A percentile compares a stretch with the other conserved stretches of the same genome.
These are phyloP conservation scores for Lindbergichthys nudifrons DNA, from an alignment of 2,797 vertebrate species.

Conservation along the genomic window DNA sequence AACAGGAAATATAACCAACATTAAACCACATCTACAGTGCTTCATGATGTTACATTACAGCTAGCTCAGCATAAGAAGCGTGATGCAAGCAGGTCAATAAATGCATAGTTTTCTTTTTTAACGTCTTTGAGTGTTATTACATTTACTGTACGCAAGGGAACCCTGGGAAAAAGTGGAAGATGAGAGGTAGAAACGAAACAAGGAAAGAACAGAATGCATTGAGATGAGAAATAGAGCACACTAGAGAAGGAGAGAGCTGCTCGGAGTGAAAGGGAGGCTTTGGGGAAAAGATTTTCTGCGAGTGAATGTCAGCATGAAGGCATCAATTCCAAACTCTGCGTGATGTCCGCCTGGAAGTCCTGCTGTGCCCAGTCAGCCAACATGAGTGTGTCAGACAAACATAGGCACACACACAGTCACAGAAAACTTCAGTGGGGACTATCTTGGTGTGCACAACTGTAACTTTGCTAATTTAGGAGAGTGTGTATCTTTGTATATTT, in stretches of 20 bases:
- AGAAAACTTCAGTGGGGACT: not conserved
- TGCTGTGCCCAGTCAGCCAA: conserved; percentile 45
- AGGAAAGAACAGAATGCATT: not conserved
- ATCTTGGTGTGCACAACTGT: not conserved
- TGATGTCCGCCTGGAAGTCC: conserved; percentile 49
- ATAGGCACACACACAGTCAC: not conserved
- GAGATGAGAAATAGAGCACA: not conserved
- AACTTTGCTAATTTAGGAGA: conserved; percentile 14
- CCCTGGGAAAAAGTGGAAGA: not conserved
- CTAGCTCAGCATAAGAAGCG: not conserved
- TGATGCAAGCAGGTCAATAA: not conserved
- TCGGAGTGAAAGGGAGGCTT: conserved; percentile 29
- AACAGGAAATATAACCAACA: not conserved
- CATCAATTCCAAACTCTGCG: conserved; percentile 61
- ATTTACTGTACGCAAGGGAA: too few relatives aligned
- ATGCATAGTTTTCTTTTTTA: not conserved
- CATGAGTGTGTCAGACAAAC: conserved; percentile 2
- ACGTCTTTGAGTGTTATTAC: not conserved
- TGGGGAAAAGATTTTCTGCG: conserved; percentile 43
- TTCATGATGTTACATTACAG: not conserved
- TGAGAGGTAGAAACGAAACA: not conserved
- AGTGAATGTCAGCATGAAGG: conserved; percentile 53
- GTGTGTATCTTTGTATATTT: conserved; percentile 24
- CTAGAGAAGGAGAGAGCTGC: conserved; percentile 10
- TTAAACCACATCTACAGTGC: not conserved